Base-by-base conservation (phyloP, 1,140 invertebrate species). In the Nixonia krombeini region DNA sequence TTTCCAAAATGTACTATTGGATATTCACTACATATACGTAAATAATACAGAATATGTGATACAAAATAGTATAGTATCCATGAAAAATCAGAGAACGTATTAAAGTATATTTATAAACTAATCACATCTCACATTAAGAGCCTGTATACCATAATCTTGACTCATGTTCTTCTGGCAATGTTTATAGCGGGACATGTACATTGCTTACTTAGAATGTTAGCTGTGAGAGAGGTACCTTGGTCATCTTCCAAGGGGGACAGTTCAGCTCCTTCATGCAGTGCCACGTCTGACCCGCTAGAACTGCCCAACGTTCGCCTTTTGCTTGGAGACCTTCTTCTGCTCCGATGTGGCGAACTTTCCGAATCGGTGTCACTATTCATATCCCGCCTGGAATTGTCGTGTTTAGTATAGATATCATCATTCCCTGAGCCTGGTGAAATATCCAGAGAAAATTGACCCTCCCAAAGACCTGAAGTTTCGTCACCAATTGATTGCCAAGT, bases 241-340 rank as follows among this genome's bases (percentile, higher is more conserved):
- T 85, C 84, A 70, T 85, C 84, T 72, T 85, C 84, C 78, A 85
- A 74, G 62, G 84, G 84, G 52, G 84, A 87, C 13, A 87, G 80
- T 53, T 87, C 85, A 37, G 83, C 83, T 50, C 85, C 88, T 80
- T 90, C 89, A 77, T 90, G 89, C 25, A 90, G 81, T 52, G 89
- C 89, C 23, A 90, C 85, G 72, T 90, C 89, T 8, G 88, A 89
- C 17, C 88, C 88, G 73, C 88, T 89, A 45, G 88, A 89, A 73
- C 88, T 89, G 62, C 88, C 88, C 52, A 88, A 71, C 7, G 87
- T 88, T 62, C 84, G 75, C 52, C 84, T 81, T 68, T 81, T 83
- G 53, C 65, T 74, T 44, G 76, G 64, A 2, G 82, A 82, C 12
- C 73, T 78, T 78, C 82, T 78, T 52, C 79, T 72, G 57, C 76